Base-by-base conservation (phyloP, 2,888 invertebrate species). In the Ypsolopha sequella region DNA sequence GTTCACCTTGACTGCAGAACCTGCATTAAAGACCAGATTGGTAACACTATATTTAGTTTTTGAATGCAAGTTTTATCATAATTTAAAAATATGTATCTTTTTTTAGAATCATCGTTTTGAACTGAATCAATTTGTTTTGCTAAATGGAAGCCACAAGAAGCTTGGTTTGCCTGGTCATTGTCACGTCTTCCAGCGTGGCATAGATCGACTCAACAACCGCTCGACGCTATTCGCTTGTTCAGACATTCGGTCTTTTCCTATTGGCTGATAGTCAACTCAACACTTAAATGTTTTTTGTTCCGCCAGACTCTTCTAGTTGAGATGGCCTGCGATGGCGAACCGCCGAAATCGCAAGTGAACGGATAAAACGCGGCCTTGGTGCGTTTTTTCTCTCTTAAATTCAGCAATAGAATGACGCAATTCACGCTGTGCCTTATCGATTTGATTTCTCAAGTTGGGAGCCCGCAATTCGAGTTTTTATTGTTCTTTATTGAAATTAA, bases 271-370 rank as follows among this genome's bases (percentile, higher is more conserved):
- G 24, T 24, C 24, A 24, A 4, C 10, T 43, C 46, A 45, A 24
- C 43, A 33, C 47, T 54, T 56, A 57, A 55, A 57, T 59, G 59
- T 64, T 66, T 70, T 65, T 67, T 62, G 60, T 68, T 64, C 63
- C 62, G 60, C 59, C 66, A 68, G 64, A 68, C 43, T 34, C 36
- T 43, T 33, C 50, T 50, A 36, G 2, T 24, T 24, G 24, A 24
- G 24, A 24, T 24, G 24, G 24, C 24, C 24, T 24, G 24, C 41
- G 50, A 43, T 48, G 41, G 44, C 63, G 58, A 63, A 64, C 60
- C 62, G 64, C 67, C 68, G 80, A 81, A 78, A 82, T 72, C 76
- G 80, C 69, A 80, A 82, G 82, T 82, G 80, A 82, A 77, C 77
- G 80, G 80, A 66, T 73, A 75, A 60, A 60, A 55, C 54, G 55